phyloP scores from a whole-genome alignment of 1,140 invertebrate genomes.

The Potamilus streckersoni region DNA sequence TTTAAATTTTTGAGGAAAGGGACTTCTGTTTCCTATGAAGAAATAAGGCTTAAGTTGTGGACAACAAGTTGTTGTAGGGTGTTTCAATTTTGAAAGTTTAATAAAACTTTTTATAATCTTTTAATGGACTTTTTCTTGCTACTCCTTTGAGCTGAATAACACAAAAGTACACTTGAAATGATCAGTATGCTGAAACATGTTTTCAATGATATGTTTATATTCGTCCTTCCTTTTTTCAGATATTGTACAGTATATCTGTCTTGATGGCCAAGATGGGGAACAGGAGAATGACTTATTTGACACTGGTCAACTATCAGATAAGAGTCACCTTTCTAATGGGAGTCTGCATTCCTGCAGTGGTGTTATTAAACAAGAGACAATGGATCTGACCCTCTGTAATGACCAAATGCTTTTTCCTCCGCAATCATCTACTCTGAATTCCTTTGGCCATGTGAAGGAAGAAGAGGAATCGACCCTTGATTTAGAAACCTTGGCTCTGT shows the following conservation, averaged over 20 bases:
- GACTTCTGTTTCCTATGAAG: too few species aligned
- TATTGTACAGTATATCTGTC: slow-evolving; percentile 58
- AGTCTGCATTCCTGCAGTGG: slow-evolving; percentile 12
- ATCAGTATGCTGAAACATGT: too few species aligned
- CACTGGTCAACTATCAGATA: slow-evolving; percentile 33
- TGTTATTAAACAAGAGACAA: slow-evolving; percentile 46
- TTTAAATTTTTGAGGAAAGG: too few species aligned
- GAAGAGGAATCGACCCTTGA: slow-evolving; percentile 1
- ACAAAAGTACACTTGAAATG: too few species aligned
- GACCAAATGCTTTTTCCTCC: slow-evolving; percentile 32
- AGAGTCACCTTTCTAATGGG: slow-evolving; percentile 17
- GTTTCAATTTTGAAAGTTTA: too few species aligned
- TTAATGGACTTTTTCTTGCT: too few species aligned
- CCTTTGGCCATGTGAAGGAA: background rate
- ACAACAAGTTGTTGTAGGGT: too few species aligned
- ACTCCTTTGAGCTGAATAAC: too few species aligned
- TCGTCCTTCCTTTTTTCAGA: slow-evolving; percentile 40
- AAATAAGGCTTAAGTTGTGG: too few species aligned
- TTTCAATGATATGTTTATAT: too few species aligned
- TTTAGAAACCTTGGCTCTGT: slow-evolving; percentile 19
- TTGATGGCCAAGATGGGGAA: slow-evolving; percentile 33
- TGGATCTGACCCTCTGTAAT: slow-evolving; percentile 31
- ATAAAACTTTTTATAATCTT: too few species aligned
- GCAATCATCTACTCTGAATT: slow-evolving; percentile 18
- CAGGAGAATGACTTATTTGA: slow-evolving; percentile 35